Evolutionary conservation across 2,888 invertebrate species (phyloP).

Genomic region (Cantharis nigra): DNA sequence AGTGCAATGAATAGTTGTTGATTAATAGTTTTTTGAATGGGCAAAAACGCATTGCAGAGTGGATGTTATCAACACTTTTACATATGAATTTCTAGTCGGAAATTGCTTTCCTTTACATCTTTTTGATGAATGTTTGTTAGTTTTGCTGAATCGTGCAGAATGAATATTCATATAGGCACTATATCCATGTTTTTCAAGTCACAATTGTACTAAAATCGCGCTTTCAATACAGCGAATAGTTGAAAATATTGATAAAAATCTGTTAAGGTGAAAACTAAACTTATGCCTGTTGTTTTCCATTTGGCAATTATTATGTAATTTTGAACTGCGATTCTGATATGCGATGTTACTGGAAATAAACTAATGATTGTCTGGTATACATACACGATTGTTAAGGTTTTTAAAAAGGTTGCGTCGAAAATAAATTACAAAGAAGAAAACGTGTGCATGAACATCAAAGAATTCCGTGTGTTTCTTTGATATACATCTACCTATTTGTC

Average conservation of each 20-base stretch:
- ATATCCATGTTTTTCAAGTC: not conserved
- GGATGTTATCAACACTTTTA: slow-evolving; percentile 35
- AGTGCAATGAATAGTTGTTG: not conserved
- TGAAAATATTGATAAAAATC: not conserved
- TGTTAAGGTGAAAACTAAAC: not conserved
- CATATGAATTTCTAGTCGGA: slow-evolving; percentile 34
- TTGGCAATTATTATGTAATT: too few species aligned
- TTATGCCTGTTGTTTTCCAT: too few species aligned
- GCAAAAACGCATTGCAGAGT: slow-evolving; percentile 25
- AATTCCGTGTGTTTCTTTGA: not conserved
- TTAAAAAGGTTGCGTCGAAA: not conserved
- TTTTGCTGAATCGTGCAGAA: slow-evolving; percentile 13
- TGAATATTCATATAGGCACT: slow-evolving; percentile 1
- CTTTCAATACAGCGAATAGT: not conserved
- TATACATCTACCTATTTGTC: slow-evolving; percentile 3
- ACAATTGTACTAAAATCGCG: not conserved
- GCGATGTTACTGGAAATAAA: not conserved
- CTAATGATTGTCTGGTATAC: not conserved
- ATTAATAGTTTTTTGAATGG: not conserved
- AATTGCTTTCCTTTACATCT: slow-evolving; percentile 29
- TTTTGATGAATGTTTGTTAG: slow-evolving; percentile 29
- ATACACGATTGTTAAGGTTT: not conserved
- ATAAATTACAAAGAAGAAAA: slow-evolving; percentile 1
- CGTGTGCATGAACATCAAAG: not conserved
- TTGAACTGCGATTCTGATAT: too few species aligned